Evolutionary conservation across 64 coral and sea anemone genomes (phyloP).

Genomic region (Montipora efflorescens): DNA sequence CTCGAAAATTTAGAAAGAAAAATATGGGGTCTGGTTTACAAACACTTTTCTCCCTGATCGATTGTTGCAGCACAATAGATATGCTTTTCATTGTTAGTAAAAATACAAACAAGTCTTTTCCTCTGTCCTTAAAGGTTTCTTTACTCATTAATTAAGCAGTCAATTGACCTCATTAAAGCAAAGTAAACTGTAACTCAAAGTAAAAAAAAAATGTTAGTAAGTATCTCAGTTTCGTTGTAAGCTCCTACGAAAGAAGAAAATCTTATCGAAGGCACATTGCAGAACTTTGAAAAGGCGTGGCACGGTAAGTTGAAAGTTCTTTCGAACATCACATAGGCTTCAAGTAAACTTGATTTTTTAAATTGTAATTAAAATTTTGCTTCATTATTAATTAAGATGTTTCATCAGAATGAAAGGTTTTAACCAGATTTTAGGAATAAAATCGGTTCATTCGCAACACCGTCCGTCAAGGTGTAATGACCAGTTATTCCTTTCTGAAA

Average conservation of each 20-base stretch:
- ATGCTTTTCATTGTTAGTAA: not conserved
- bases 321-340: not conserved
- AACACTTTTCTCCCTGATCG: not conserved
- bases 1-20: too few relatives aligned
- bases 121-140: not conserved
- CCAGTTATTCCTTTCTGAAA: not conserved
- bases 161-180: slow-evolving; percentile 22
- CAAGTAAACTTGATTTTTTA: not conserved
- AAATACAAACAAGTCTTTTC: not conserved
- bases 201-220: not conserved
- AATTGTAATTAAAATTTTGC: not conserved
- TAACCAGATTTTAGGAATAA: not conserved
- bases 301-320: not conserved
- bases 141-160: slow-evolving; percentile 23
- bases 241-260: not conserved
- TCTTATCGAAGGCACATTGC: not conserved
- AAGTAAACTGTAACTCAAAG: slow-evolving; percentile 1
- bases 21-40: not conserved
- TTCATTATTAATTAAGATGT: not conserved
- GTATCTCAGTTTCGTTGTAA: slow-evolving; percentile 11
- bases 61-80: slow-evolving; percentile 6
- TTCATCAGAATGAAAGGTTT: not conserved
- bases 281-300: not conserved
- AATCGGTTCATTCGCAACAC: not conserved
- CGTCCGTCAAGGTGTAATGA: too few relatives aligned